Conservation (phyloP, 2,797 vertebrate genomes). For the Pangasius macronema region DNA sequence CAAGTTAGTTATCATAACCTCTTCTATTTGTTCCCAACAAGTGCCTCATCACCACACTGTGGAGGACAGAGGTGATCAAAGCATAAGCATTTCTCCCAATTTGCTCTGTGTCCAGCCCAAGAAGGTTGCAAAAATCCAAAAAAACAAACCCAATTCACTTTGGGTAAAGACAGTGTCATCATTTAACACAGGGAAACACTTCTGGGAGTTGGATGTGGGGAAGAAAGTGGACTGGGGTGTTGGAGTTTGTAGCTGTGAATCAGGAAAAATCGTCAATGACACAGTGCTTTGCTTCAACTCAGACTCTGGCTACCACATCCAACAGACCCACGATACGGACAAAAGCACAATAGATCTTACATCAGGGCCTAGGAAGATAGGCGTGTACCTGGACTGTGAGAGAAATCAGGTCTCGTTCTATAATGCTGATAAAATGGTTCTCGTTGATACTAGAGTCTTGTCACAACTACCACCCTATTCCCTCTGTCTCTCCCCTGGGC, state of each 20-base stretch:
- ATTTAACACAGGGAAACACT: conserved; percentile 55
- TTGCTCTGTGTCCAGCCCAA: conserved; percentile 1
- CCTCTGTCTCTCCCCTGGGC: conserved; percentile 44
- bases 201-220: conserved; percentile 66
- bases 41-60: conserved; percentile 36
- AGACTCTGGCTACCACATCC: conserved; percentile 22
- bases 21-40: background rate
- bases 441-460: conserved; percentile 19
- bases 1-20: background rate
- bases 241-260: conserved; percentile 44
- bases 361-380: conserved; percentile 49
- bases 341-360: background rate
- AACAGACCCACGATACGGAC: background rate
- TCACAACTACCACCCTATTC: conserved; percentile 19
- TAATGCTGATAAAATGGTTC: conserved; percentile 59
- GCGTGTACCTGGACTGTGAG: conserved; percentile 59
- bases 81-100: conserved; percentile 17
- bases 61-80: background rate
- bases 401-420: conserved; percentile 59
- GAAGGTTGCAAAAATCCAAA: background rate
- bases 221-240: conserved; percentile 59
- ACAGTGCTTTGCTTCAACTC: conserved; percentile 25
- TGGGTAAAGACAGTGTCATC: conserved; percentile 18
- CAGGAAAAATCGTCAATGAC: background rate
- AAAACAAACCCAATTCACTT: background rate